phyloP scores from a whole-genome alignment of 2,113 vertebrate genomes.

The Atractosteus spatula region DNA sequence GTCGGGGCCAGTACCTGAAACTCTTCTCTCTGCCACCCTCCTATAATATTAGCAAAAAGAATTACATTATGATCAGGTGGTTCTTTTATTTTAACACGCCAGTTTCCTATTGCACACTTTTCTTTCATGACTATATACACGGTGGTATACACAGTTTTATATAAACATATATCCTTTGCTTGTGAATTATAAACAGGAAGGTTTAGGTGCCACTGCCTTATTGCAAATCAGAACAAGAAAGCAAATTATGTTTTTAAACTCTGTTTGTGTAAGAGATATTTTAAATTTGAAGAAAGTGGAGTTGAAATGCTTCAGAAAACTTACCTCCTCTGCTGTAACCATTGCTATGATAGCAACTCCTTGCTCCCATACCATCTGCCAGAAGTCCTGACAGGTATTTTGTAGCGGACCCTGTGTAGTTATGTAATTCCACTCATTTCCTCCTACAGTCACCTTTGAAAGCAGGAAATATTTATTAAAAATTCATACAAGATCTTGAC shows the following conservation, averaged over 20 bases:
- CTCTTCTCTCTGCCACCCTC: conserved; percentile 93
- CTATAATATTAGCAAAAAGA: conserved; percentile 48
- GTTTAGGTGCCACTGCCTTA: too few species aligned
- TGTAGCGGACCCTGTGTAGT: conserved; percentile 88
- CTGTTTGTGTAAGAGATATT: too few species aligned
- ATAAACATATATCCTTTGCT: too few species aligned
- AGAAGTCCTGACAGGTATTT: conserved; percentile 93
- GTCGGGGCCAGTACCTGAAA: conserved; percentile 93
- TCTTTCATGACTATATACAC: too few species aligned
- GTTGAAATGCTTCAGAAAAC: conserved; percentile 9
- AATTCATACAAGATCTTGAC: too few species aligned
- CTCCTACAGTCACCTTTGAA: conserved; percentile 75
- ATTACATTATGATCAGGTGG: too few species aligned
- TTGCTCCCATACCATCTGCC: conserved; percentile 99
- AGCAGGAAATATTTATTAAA: background rate
- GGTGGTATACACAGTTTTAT: too few species aligned
- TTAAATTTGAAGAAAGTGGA: background rate
- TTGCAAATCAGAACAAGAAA: too few species aligned
- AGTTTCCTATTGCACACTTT: too few species aligned
- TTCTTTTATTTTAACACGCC: too few species aligned
- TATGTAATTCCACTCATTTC: conserved; percentile 93
- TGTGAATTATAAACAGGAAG: too few species aligned
- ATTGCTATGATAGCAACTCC: conserved; percentile 91
- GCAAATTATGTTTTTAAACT: too few species aligned
- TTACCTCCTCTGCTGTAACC: conserved; percentile 93